phyloP scores from a whole-genome alignment of 2,113 vertebrate species.

The Isichthys henryi region DNA sequence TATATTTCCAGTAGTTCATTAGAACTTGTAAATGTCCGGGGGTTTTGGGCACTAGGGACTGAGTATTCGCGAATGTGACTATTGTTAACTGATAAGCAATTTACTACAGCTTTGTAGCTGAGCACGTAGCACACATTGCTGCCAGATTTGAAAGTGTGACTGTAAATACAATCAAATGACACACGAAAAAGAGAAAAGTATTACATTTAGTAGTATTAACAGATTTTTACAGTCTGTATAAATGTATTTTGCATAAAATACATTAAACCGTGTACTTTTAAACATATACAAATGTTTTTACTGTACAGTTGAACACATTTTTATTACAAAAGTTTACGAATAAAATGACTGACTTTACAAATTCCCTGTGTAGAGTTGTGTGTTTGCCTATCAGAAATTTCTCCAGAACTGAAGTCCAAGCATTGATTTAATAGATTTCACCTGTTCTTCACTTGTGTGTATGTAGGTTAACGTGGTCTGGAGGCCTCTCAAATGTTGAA shows the following conservation, averaged over 20 bases:
- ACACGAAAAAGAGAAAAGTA: slow-evolving; percentile 22
- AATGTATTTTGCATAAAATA: slow-evolving; percentile 65
- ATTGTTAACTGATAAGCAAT: slow-evolving; percentile 46
- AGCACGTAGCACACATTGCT: slow-evolving; percentile 71
- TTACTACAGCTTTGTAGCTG: slow-evolving; percentile 55
- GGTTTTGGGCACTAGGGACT: slow-evolving; percentile 43
- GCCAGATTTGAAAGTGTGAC: slow-evolving; percentile 52
- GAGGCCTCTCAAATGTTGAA: neutral
- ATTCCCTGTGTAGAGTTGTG: slow-evolving; percentile 18
- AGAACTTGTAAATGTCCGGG: slow-evolving; percentile 1
- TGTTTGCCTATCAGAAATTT: neutral
- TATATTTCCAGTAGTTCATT: neutral
- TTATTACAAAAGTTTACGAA: slow-evolving; percentile 71
- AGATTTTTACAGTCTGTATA: slow-evolving; percentile 47
- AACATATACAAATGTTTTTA: slow-evolving; percentile 61
- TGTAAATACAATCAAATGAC: slow-evolving; percentile 29
- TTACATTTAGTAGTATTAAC: slow-evolving; percentile 30
- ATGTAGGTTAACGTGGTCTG: neutral
- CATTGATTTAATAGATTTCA: neutral
- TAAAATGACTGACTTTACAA: slow-evolving; percentile 63
- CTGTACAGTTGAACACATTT: slow-evolving; percentile 66
- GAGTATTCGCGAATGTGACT: slow-evolving; percentile 25
- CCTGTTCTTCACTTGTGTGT: neutral
- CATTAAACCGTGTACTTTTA: slow-evolving; percentile 67
- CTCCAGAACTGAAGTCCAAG: neutral